Evolutionary conservation across 2,797 vertebrate genomes (phyloP), one percentile per base, ranked within the genome.

Genomic region (Salmo trutta): DNA sequence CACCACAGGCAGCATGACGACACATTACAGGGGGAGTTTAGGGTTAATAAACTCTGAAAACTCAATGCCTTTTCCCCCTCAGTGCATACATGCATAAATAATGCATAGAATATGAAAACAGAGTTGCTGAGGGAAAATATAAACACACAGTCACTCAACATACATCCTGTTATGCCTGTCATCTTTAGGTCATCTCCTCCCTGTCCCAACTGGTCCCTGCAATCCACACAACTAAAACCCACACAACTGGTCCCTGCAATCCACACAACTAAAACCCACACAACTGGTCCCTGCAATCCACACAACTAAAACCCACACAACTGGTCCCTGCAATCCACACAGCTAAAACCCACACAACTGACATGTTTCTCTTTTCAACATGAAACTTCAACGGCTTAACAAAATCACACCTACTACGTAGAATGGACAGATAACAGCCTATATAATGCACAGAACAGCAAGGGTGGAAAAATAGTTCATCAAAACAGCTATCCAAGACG

Each of bases 401-500:
- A 10, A 24, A 62, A 62, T 10, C 10, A 1, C 59, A 24, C 21
- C 7, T 10, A 70, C 67, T 14, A 41, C 47, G 31, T n/a, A 7
- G 31, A 70, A 70, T 8, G n/a, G 67, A 8, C 36, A n/a, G 17
- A n/a, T 41, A 16, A 36, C 8, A 47, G 8, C 41, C 41, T 47
- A 47, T 2, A 47, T 47, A 47, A 47, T 47, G 41, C 2, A 12
- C 41, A 12, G 2, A 47, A 47, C 41, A 47, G 10, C 41, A 47
- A 47, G 10, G 41, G 41, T 12, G 10, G 10, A 47, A 47, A 47
- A 47, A 47, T 3, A 47, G 41, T 47, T 47, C 0, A 47, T 29
- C 78, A 87, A 64, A 81, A 52, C 73, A 84, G 17, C 41, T 80
- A 75, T 88, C 82, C 85, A 90, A 87, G 83, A 89, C 85, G 87